A percentile compares a stretch with the other conserved stretches of the same genome.
These are phyloP conservation scores for Monopterus albus DNA, from an alignment of 2,113 vertebrate species.

Conservation along the genomic window DNA sequence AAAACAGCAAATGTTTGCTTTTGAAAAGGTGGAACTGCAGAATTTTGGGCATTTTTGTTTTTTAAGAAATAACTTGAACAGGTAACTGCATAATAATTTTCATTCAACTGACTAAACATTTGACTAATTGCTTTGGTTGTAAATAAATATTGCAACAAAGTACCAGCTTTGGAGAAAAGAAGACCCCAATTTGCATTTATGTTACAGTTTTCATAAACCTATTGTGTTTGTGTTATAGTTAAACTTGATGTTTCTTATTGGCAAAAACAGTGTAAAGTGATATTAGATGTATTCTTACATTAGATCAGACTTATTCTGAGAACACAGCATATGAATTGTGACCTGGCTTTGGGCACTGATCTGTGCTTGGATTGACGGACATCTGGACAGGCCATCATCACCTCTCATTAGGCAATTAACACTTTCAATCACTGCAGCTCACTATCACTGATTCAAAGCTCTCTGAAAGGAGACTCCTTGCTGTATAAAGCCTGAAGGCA, in stretches of 20 bases:
- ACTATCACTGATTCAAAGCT: slow-evolving; percentile 31
- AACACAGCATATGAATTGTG: background rate
- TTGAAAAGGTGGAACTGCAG: background rate
- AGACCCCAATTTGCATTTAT: background rate
- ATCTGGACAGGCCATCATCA: slow-evolving; percentile 36
- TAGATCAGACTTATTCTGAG: background rate
- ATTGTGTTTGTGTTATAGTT: background rate
- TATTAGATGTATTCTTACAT: background rate
- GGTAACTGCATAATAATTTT: too few relatives aligned
- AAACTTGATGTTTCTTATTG: background rate
- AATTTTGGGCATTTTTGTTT: background rate
- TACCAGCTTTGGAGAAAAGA: background rate
- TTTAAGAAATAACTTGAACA: too few relatives aligned
- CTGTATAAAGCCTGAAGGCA: slow-evolving; percentile 20
- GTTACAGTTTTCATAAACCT: background rate
- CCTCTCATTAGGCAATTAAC: slow-evolving; percentile 48
- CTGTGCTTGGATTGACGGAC: slow-evolving; percentile 36
- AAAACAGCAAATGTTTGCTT: background rate
- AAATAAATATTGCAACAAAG: background rate
- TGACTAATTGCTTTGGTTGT: background rate
- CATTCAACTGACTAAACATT: too few relatives aligned
- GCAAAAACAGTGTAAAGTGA: background rate
- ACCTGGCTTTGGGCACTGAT: background rate
- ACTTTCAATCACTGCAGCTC: slow-evolving; percentile 33
- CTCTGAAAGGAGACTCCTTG: slow-evolving; percentile 17